Percentiles rank a stretch among this genome's conserved stretches.
phyloP scores from a whole-genome alignment of 2,113 vertebrate species.

The Cyanoramphus novaezelandiae region DNA sequence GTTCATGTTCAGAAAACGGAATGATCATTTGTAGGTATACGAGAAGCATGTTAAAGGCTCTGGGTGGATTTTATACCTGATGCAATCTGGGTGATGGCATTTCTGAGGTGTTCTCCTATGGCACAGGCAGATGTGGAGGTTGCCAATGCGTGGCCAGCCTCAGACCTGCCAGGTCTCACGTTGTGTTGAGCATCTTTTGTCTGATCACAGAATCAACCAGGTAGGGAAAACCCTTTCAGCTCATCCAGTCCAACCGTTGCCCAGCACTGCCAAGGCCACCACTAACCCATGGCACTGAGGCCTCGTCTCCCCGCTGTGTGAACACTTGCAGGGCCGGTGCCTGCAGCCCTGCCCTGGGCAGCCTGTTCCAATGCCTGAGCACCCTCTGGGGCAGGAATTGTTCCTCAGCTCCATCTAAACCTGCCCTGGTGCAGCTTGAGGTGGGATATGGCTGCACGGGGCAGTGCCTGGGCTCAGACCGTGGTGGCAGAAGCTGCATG shows the following conservation, averaged over 20 bases:
- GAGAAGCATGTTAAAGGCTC: neutral
- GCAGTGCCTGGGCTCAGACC: neutral
- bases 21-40: neutral
- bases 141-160: neutral
- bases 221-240: neutral
- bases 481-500: neutral
- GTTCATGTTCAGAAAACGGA: neutral
- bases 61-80: neutral
- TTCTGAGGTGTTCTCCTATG: neutral
- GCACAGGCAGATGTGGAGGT: neutral
- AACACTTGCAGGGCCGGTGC: too few species aligned
- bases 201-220: neutral
- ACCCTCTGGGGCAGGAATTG: neutral
- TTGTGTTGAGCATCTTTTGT: neutral
- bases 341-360: too few species aligned
- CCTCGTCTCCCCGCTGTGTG: neutral
- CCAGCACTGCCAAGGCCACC: neutral
- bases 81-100: neutral
- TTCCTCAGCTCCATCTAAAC: neutral
- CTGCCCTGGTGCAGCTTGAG: too few species aligned
- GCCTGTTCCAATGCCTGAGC: neutral
- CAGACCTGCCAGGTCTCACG: neutral
- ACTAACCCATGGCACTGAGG: neutral
- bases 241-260: fast-evolving
- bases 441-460: too few species aligned